phyloP scores from a whole-genome alignment of 2,888 invertebrate species.

The Xanthorhoe designata region DNA sequence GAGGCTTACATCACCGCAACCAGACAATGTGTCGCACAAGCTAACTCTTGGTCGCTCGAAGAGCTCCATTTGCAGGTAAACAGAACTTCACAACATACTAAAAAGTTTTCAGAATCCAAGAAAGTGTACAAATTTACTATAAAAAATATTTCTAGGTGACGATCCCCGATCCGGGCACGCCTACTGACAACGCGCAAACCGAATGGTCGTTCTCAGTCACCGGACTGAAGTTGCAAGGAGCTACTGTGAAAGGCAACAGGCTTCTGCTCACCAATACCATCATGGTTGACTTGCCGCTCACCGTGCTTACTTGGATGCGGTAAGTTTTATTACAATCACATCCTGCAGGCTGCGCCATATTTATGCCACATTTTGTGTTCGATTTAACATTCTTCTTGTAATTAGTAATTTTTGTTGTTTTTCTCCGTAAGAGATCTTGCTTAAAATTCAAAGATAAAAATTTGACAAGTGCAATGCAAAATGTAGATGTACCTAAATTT shows the following conservation, averaged over 20 bases:
- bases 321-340: constrained; percentile 54
- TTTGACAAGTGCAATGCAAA: no score
- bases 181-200: constrained; percentile 86
- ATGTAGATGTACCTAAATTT: no score
- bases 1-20: constrained; percentile 99
- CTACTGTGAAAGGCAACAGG: constrained; percentile 96
- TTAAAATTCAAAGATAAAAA: no score
- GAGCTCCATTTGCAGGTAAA: constrained; percentile 94
- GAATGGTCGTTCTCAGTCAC: constrained; percentile 89
- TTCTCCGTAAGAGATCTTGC: no score
- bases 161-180: constrained; percentile 86
- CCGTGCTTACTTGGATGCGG: constrained; percentile 96
- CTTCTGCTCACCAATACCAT: constrained; percentile 97
- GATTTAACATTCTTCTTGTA: not conserved
- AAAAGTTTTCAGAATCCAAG: no score
- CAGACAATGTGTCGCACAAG: constrained; percentile 98
- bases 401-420: no score
- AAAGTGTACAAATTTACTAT: not conserved
- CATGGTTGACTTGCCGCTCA: constrained; percentile 96
- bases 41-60: constrained; percentile 98
- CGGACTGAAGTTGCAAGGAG: constrained; percentile 98
- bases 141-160: constrained; percentile 73
- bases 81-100: no score
- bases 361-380: not conserved
- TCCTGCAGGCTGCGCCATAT: not conserved